Evolutionary conservation across 30 jellyfish, hydroid and myxozoan genomes (phyloP), one percentile per base, ranked within the genome.

Genomic region (Phacellophora camtschatica): DNA sequence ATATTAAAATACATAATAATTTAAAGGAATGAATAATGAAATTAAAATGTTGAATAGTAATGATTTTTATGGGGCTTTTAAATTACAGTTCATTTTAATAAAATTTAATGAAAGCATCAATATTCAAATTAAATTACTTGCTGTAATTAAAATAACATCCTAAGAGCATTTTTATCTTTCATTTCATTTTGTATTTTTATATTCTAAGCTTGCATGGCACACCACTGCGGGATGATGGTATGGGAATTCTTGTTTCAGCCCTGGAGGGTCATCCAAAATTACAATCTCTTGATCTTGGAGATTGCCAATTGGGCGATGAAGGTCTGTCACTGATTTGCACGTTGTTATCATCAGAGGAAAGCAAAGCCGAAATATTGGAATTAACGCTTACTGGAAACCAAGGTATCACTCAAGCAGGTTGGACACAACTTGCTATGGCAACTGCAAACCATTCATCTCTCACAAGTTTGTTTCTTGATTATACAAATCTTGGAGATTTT

Each of bases 391-490:
- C 99, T 24, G 99, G 99, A 1, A 94, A 94, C 74, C 91, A 82
- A 28, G 82, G 85, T 13, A 84, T 88, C 4, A 73, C 97, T 23
- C 99, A 82, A 63, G 66, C 88, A 22, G 99, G 99, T 3, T 94
- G 99, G 99, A 86, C 97, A 3, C 96, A 88, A 65, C 82, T 94
- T 22, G 97, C 99, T 0, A 94, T 94, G 99, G 99, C 97, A 20
- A 69, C 87, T 5, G 91, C 96, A 6, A 82, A 87, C 68, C 82
- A 89, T 12, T 73, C 95, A 15, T 54, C 88, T 11, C 66, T 94
- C 34, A 75, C 77, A 35, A 74, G 90, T 20, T 76, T 94, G 30
- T 94, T 73, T 66, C 93, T 94, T 58, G 99, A 94, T 45, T 94
- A 94, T 57, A 87, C 89, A 36, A 77, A 83, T 37, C 67, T 94